Evolutionary conservation across 2,113 vertebrate genomes (phyloP).

Genomic region (Spilogale gracilis): DNA sequence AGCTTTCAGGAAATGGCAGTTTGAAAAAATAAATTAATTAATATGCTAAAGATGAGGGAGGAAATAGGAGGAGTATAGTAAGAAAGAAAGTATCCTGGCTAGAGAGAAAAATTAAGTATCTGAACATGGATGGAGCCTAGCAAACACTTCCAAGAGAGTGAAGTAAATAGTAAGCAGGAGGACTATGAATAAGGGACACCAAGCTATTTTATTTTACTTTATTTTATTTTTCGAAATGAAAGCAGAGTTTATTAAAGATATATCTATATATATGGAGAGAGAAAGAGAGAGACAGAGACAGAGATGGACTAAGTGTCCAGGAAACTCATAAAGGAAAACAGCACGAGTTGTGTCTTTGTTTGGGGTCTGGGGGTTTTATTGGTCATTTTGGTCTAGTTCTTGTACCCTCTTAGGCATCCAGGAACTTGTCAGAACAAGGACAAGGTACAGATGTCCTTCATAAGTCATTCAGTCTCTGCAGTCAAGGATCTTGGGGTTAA

Average conservation of each 20-base stretch:
- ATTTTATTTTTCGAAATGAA: not conserved
- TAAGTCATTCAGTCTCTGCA: not conserved
- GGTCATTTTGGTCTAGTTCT: not conserved
- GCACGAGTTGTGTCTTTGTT: not conserved
- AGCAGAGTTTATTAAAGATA: not conserved
- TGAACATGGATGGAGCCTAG: not conserved
- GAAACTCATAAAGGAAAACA: not conserved
- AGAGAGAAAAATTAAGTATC: not conserved
- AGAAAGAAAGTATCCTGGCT: not conserved
- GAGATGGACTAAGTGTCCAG: not conserved
- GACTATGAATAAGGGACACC: not conserved
- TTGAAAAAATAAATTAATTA: not conserved
- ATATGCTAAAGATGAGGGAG: not conserved
- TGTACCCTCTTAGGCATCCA: not conserved
- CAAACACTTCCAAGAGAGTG: not conserved
- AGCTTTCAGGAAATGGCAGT: not conserved
- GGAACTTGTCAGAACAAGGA: not conserved
- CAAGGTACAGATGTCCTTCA: not conserved
- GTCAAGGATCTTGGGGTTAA: not conserved
- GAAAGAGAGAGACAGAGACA: not conserved
- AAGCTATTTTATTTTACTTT: not conserved
- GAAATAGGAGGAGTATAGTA: not conserved
- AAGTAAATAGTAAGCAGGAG: not conserved
- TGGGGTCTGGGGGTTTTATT: no score
- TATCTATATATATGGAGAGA: not conserved